Base-by-base conservation (phyloP, 1,140 invertebrate species). In the Monochamus saltuarius region DNA sequence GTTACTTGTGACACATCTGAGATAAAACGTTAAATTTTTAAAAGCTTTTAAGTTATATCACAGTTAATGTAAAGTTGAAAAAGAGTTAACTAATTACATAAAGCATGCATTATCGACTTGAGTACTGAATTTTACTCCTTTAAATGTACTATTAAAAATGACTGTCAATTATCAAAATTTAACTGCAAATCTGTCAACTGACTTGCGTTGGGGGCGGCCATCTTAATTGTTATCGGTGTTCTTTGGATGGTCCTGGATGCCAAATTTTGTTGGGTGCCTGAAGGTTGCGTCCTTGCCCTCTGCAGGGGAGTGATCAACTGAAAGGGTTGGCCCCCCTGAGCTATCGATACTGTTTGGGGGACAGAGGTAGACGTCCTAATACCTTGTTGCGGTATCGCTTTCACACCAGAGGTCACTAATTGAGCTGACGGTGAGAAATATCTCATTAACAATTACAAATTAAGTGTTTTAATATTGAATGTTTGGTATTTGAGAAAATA, bases 371-470 rank as follows among this genome's bases (percentile, higher is more conserved):
- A 29, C 22, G 22, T 64, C 65, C 84, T 81, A 69, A 86, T 79
- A 70, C 78, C 83, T 76, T 86, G 84, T 67, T 84, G 82, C 62
- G 80, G 80, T 64, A 85, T 74, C 68, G 81, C 80, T 76, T 87
- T 85, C 53, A 85, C 82, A 61, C 83, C 81, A 49, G 84, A 81
- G 67, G 82, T 82, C 71, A 86, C 82, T 72, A 86, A 77, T 80
- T 86, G 85, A 79, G 84, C 85, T 86, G 42, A 39, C 61, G 42
- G 62, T 17, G 58, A 14, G 11, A 45, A 11, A 29, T 19, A 34
- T 43, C 46, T 50, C 56, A 16, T 43, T n/a, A 35, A 9, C 34
- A 8, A 52, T 14, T 42, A 17, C 36, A 39, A 46, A 46, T 11
- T 2, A 11, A n/a, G n/a, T n/a, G n/a, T n/a, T n/a, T n/a, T n/a